Percentiles rank a stretch among this genome's conserved stretches.
Conservation (phyloP, 2,113 vertebrate species). For the Pavo muticus region DNA sequence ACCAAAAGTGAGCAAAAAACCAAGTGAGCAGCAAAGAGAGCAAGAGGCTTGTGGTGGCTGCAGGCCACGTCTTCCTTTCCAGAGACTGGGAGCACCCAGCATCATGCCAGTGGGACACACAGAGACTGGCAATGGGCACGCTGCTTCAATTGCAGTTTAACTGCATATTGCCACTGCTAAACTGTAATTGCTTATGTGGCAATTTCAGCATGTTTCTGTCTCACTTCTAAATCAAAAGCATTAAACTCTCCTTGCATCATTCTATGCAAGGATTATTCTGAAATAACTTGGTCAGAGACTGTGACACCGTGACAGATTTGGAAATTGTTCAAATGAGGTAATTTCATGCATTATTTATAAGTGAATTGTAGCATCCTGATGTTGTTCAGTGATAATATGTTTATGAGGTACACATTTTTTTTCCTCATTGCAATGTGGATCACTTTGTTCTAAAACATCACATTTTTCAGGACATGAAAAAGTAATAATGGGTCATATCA, state of each 20-base stretch:
- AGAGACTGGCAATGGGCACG: accelerated
- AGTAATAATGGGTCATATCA: background rate
- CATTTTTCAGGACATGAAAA: background rate
- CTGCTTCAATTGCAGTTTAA: background rate
- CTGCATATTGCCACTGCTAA: background rate
- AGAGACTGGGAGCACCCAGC: background rate
- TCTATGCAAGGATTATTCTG: background rate
- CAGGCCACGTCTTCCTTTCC: accelerated
- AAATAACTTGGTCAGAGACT: background rate
- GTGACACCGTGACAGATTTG: background rate
- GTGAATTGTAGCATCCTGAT: background rate
- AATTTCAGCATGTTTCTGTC: background rate
- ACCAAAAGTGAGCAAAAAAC: background rate
- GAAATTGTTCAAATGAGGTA: background rate
- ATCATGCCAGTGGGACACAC: background rate
- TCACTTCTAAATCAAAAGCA: background rate
- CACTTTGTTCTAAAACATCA: background rate
- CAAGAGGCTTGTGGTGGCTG: accelerated
- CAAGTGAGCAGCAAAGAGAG: background rate
- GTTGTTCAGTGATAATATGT: background rate
- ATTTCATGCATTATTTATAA: slow-evolving; percentile 36
- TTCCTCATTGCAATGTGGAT: background rate
- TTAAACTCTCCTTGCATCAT: background rate
- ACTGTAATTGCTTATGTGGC: background rate
- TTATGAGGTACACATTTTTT: background rate